Evolutionary conservation across 1,140 invertebrate species (phyloP).

Genomic region (Galleria mellonella): DNA sequence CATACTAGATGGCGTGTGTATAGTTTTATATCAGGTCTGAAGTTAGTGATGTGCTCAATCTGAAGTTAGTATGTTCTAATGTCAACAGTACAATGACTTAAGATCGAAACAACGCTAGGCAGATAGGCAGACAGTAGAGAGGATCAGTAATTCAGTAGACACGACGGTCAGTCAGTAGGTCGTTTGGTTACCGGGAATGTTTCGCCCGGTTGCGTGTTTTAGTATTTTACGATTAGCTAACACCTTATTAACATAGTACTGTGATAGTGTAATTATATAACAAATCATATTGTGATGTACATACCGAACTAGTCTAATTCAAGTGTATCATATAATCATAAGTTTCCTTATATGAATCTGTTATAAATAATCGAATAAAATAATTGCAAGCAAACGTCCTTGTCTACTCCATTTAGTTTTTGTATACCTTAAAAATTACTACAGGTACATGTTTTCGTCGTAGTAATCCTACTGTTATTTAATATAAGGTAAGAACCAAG

Average conservation of each 20-base stretch:
- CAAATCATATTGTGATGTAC: slow-evolving; percentile 21
- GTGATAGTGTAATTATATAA: slow-evolving; percentile 6
- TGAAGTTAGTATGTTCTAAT: background rate
- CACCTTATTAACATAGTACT: slow-evolving; percentile 3
- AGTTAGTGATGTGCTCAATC: slow-evolving; percentile 2
- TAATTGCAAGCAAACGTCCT: slow-evolving; percentile 26
- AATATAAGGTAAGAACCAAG: slow-evolving; percentile 36
- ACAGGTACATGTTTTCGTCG: slow-evolving; percentile 28
- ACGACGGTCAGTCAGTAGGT: slow-evolving; percentile 13
- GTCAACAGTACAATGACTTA: slow-evolving; percentile 11
- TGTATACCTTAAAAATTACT: slow-evolving; percentile 19
- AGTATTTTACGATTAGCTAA: slow-evolving; percentile 11
- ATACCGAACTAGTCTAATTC: slow-evolving; percentile 10
- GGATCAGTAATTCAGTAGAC: no score
- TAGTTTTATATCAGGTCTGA: background rate
- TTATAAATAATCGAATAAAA: slow-evolving; percentile 6
- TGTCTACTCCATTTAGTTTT: slow-evolving; percentile 40
- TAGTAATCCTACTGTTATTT: slow-evolving; percentile 17
- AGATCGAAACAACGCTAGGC: slow-evolving; percentile 2
- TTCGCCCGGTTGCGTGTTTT: slow-evolving; percentile 9
- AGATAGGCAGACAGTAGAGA: background rate
- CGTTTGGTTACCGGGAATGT: slow-evolving; percentile 5
- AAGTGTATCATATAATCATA: background rate
- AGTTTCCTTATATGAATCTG: slow-evolving; percentile 4
- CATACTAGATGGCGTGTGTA: slow-evolving; percentile 3